Evolutionary conservation across 2,888 invertebrate species (phyloP).

Genomic region (Cactoblastis cactorum): DNA sequence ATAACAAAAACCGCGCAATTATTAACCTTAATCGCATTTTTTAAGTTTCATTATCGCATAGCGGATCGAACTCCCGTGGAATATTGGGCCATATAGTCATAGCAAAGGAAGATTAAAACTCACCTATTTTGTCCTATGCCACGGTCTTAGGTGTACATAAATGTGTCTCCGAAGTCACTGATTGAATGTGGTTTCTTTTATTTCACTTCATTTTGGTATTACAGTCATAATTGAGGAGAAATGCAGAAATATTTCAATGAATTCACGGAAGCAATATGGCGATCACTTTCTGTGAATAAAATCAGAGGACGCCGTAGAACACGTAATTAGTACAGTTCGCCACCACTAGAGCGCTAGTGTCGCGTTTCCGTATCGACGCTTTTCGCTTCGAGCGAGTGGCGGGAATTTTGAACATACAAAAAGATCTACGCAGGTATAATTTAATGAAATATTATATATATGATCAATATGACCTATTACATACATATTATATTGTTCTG

Average conservation of each 20-base stretch:
- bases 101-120: conserved; percentile 74
- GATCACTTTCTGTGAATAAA: conserved; percentile 78
- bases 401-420: not conserved
- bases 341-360: conserved; percentile 56
- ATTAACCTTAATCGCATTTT: conserved; percentile 81
- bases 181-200: conserved; percentile 53
- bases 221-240: conserved; percentile 75
- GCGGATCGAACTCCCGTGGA: conserved; percentile 80
- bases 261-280: conserved; percentile 80
- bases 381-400: conserved; percentile 17
- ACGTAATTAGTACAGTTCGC: conserved; percentile 76
- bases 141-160: conserved; percentile 47
- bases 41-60: conserved; percentile 81
- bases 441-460: not conserved
- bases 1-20: conserved; percentile 80
- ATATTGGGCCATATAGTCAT: conserved; percentile 81
- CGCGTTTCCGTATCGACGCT: conserved; percentile 71
- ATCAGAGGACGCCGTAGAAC: conserved; percentile 79
- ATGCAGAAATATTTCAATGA: conserved; percentile 70
- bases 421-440: conserved; percentile 19
- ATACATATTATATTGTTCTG: not conserved
- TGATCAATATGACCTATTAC: not conserved
- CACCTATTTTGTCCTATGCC: conserved; percentile 65
- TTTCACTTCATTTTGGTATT: conserved; percentile 72
- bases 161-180: conserved; percentile 48